phyloP scores from a whole-genome alignment of 1,140 invertebrate species.

The Aphidius gifuensis region DNA sequence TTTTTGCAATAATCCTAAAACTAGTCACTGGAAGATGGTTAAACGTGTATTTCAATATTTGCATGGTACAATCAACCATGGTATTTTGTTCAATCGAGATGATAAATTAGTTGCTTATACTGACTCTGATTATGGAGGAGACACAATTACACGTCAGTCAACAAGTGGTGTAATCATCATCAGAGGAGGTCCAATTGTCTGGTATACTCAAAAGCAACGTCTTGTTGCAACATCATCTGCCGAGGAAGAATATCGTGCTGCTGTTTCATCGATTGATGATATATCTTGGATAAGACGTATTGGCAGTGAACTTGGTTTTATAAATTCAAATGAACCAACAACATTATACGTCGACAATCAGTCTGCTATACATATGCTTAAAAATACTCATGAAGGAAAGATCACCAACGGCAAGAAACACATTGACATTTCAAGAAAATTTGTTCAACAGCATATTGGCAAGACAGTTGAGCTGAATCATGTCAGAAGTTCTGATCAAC shows the following conservation, averaged over 20 bases:
- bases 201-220: slow-evolving; percentile 29
- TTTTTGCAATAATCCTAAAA: slow-evolving; percentile 32
- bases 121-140: slow-evolving; percentile 28
- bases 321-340: slow-evolving; percentile 7
- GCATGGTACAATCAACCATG: too few relatives aligned
- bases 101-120: too few relatives aligned
- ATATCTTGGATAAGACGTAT: slow-evolving; percentile 24
- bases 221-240: slow-evolving; percentile 31
- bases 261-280: slow-evolving; percentile 27
- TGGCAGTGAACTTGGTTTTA: slow-evolving; percentile 22
- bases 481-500: too few relatives aligned
- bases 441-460: too few relatives aligned
- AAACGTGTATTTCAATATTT: not conserved
- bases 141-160: slow-evolving; percentile 20
- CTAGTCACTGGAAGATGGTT: slow-evolving; percentile 23
- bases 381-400: too few relatives aligned
- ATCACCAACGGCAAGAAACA: too few relatives aligned
- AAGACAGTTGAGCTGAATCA: too few relatives aligned
- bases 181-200: slow-evolving; percentile 30
- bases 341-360: too few relatives aligned
- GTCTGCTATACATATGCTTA: too few relatives aligned
- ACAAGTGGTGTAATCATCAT: slow-evolving; percentile 29
- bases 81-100: too few relatives aligned
- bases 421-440: too few relatives aligned
- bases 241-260: slow-evolving; percentile 32